These are phyloP conservation scores for Chymomyza fuscimana DNA, from an alignment of 2,888 invertebrate genomes.

Conservation along the genomic window DNA sequence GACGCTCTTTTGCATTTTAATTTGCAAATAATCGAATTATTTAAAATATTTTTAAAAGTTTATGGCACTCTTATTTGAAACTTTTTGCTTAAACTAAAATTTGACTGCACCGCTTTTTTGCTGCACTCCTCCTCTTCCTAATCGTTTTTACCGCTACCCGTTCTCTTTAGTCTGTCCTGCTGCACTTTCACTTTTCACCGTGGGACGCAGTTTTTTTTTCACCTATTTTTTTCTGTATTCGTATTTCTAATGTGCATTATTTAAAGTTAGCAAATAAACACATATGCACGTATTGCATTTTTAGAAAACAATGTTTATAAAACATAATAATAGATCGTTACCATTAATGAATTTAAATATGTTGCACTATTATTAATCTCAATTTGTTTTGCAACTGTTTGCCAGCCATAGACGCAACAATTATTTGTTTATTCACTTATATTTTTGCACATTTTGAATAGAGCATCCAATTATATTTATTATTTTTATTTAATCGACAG, in stretches of 20 bases:
- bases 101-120: not conserved
- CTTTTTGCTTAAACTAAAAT: not conserved
- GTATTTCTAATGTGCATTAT: not conserved
- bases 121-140: not conserved
- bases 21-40: not conserved
- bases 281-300: conserved; percentile 53
- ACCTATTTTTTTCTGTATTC: conserved; percentile 49
- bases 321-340: not conserved
- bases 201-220: conserved; percentile 57
- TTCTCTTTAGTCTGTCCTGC: conserved; percentile 19
- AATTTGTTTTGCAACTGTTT: not conserved
- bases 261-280: not conserved
- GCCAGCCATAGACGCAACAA: not conserved
- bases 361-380: not conserved
- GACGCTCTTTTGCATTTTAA: not conserved
- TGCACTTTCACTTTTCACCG: conserved; percentile 72
- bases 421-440: not conserved
- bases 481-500: not conserved
- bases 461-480: not conserved
- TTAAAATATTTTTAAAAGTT: not conserved
- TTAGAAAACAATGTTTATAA: conserved; percentile 4
- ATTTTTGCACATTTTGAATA: not conserved
- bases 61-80: not conserved
- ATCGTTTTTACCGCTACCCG: not conserved
- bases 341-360: conserved; percentile 4